Percentiles rank a stretch among this genome's conserved stretches.
phyloP scores from a whole-genome alignment of 2,797 vertebrate genomes.

The Rachycentron canadum region DNA sequence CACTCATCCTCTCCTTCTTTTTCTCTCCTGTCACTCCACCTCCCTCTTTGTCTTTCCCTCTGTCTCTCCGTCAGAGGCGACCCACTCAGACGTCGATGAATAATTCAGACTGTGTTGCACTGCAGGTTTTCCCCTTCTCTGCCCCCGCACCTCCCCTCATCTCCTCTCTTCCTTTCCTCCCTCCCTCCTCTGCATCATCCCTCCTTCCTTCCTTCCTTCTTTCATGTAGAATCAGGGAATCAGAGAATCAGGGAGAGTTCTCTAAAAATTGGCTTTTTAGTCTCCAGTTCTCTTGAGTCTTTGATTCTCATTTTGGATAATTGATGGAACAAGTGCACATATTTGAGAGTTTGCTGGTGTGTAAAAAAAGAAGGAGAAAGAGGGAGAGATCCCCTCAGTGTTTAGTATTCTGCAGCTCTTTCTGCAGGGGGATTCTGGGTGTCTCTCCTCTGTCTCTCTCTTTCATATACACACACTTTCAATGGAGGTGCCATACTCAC shows the following conservation, averaged over 20 bases:
- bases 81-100: conserved; percentile 81
- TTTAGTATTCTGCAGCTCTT: conserved; percentile 74
- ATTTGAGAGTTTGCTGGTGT: conserved; percentile 2
- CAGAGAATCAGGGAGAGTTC: conserved; percentile 6
- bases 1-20: conserved; percentile 12
- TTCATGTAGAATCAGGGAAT: conserved; percentile 22
- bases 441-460: conserved; percentile 30
- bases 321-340: conserved; percentile 6
- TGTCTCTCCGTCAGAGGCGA: conserved; percentile 58
- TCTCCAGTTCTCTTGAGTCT: conserved; percentile 11
- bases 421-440: conserved; percentile 67
- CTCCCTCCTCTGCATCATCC: conserved; percentile 55
- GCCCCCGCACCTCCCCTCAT: conserved; percentile 38
- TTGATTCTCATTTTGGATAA: conserved; percentile 35
- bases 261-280: background rate
- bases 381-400: conserved; percentile 59
- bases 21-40: conserved; percentile 17
- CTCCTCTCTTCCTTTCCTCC: conserved; percentile 1
- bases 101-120: conserved; percentile 85
- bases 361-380: background rate
- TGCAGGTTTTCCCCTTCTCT: conserved; percentile 78
- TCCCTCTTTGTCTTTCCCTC: conserved; percentile 52
- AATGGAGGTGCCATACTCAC: conserved; percentile 24
- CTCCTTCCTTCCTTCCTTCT: conserved; percentile 18
- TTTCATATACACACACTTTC: conserved; percentile 19